These are phyloP conservation scores for Chanos chanos DNA, from an alignment of 2,797 vertebrate genomes.

Conservation along the genomic window DNA sequence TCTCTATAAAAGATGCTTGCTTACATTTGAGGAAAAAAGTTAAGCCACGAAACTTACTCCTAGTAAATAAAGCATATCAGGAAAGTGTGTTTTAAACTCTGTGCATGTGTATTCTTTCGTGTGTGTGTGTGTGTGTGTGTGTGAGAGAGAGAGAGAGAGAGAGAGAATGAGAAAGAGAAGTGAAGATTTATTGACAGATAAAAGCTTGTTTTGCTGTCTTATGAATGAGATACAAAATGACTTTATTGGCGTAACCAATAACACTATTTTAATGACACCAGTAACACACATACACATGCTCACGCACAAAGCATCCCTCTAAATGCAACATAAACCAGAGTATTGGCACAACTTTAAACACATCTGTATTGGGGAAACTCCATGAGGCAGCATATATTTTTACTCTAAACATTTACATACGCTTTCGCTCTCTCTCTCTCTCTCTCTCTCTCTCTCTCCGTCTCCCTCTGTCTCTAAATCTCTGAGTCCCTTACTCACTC, in stretches of 20 bases:
- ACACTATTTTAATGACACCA: conserved; percentile 1
- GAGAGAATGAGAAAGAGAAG: no score
- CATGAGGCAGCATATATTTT: neutral
- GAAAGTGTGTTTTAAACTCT: neutral
- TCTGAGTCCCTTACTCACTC: neutral
- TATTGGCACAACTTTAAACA: conserved; percentile 2
- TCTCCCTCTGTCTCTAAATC: neutral
- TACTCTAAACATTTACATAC: neutral
- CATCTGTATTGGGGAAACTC: neutral
- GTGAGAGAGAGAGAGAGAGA: neutral
- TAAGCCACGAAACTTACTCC: neutral
- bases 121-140: neutral
- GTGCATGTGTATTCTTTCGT: neutral
- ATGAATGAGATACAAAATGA: neutral
- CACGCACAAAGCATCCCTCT: neutral
- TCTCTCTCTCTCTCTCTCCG: neutral
- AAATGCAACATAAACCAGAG: neutral
- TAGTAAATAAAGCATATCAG: neutral
- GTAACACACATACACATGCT: neutral
- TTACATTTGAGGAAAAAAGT: neutral
- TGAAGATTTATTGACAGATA: neutral
- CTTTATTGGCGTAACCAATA: conserved; percentile 10
- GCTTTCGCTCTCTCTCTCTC: neutral
- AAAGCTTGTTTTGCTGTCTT: neutral
- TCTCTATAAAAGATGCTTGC: neutral